Evolutionary conservation across 2,888 invertebrate species (phyloP).

Genomic region (Rutpela maculata): DNA sequence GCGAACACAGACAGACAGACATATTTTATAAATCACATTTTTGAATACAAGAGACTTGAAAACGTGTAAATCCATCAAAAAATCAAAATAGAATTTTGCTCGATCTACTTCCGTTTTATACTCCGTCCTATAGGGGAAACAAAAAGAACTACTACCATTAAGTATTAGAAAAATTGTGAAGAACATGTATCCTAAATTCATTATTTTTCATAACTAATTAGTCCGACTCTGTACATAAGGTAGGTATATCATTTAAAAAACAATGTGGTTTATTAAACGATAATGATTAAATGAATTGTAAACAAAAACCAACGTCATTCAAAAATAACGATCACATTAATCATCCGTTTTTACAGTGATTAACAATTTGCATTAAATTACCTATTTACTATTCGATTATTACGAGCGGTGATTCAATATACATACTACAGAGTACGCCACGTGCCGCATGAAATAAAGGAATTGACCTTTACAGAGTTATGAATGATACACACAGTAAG

Average conservation of each 20-base stretch:
- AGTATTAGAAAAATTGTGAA: no score
- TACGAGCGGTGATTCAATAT: neutral
- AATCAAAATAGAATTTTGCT: no score
- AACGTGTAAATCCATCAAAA: no score
- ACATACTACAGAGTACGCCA: slow-evolving; percentile 21
- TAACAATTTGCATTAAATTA: neutral
- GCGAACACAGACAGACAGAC: no score
- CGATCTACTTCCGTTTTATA: no score
- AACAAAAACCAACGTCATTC: slow-evolving; percentile 26
- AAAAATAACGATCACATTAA: slow-evolving; percentile 15
- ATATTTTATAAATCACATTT: no score
- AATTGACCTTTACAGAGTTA: neutral
- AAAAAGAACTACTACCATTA: no score
- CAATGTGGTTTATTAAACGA: slow-evolving; percentile 15
- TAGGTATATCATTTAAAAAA: neutral
- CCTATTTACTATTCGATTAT: neutral
- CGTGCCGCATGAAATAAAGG: neutral
- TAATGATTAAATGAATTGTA: neutral
- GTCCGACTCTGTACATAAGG: slow-evolving; percentile 9
- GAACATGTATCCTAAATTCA: neutral
- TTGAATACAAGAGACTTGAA: no score
- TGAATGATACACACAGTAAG: slow-evolving; percentile 7
- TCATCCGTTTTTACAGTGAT: slow-evolving; percentile 2
- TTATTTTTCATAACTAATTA: no score
- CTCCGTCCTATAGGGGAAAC: no score